phyloP scores from a whole-genome alignment of 2,113 vertebrate genomes.

The Mobula hypostoma region DNA sequence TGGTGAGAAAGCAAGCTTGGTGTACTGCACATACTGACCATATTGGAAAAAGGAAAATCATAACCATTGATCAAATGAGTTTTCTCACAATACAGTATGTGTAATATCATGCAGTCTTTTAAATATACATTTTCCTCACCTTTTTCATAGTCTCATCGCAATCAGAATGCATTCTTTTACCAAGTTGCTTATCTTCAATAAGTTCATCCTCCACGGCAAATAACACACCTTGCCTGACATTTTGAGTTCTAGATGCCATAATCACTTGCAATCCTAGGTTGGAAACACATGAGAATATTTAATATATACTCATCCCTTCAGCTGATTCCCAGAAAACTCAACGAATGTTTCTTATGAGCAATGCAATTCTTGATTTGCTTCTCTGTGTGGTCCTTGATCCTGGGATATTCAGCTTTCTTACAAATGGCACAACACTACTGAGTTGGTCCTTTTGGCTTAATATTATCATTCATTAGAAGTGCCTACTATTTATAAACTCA shows the following conservation, averaged over 20 bases:
- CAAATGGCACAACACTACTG: background rate
- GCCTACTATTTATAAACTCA: background rate
- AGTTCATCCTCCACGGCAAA: constrained; percentile 53
- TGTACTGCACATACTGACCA: background rate
- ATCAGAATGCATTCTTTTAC: constrained; percentile 63
- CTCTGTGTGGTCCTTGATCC: background rate
- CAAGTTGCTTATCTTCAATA: constrained; percentile 58
- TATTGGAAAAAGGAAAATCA: background rate
- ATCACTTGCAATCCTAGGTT: constrained; percentile 59
- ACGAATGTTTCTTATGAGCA: background rate
- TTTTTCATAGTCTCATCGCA: constrained; percentile 78
- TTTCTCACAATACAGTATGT: background rate
- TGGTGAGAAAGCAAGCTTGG: background rate
- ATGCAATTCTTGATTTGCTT: background rate
- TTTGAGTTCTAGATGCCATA: constrained; percentile 80
- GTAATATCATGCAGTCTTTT: background rate
- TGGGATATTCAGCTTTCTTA: background rate
- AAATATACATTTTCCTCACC: constrained; percentile 50
- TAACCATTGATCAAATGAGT: background rate
- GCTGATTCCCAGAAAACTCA: constrained; percentile 36
- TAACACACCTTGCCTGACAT: constrained; percentile 62
- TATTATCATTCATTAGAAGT: background rate
- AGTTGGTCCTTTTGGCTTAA: background rate
- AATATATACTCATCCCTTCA: background rate
- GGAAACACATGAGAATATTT: constrained; percentile 36